Evolutionary conservation across 2,113 vertebrate genomes (phyloP).

Genomic region (Muscicapa adusta): DNA sequence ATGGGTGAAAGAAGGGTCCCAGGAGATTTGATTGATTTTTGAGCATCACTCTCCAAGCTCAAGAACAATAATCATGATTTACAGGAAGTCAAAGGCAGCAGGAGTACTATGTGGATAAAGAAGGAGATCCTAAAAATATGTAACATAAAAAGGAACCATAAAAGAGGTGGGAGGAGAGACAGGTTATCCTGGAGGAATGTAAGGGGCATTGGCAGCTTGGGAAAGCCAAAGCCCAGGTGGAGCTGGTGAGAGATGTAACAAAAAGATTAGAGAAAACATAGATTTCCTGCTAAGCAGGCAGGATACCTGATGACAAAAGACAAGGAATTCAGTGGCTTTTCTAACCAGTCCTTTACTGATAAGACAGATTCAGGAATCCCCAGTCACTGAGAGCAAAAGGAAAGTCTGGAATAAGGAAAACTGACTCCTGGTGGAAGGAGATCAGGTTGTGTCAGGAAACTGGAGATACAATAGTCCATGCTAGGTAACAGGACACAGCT

Average conservation of each 20-base stretch:
- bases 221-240: not conserved
- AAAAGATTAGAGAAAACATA: not conserved
- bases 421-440: accelerated
- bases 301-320: not conserved
- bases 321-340: not conserved
- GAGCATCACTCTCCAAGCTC: not conserved
- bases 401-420: not conserved
- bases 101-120: not conserved
- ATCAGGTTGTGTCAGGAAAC: not conserved
- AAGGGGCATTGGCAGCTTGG: not conserved
- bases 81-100: not conserved
- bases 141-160: not conserved
- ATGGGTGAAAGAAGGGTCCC: not conserved
- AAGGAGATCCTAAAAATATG: not conserved
- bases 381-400: not conserved
- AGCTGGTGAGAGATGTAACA: not conserved
- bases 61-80: not conserved
- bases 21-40: not conserved
- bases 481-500: not conserved
- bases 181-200: not conserved
- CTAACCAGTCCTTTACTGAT: not conserved
- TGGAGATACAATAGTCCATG: not conserved
- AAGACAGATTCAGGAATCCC: not conserved
- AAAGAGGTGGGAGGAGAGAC: not conserved
- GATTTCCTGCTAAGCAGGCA: not conserved